Conservation (phyloP, 2,888 invertebrate genomes). For the Drosophila paranaensis region DNA sequence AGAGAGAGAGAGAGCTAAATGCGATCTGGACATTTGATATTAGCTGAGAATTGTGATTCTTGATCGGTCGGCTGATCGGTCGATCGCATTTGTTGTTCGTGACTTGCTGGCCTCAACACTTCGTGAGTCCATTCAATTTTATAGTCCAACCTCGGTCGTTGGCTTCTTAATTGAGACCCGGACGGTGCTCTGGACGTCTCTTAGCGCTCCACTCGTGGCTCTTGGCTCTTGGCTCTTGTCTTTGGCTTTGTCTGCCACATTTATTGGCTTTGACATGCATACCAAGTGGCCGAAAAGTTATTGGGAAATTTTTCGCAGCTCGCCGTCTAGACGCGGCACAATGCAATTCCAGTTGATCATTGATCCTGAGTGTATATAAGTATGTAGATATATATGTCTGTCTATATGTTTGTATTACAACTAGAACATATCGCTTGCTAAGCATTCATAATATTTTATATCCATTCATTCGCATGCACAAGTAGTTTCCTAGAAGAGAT, state of each 20-base stretch:
- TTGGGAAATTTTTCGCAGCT: constrained; percentile 47
- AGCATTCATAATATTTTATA: background rate
- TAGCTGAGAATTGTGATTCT: constrained; percentile 41
- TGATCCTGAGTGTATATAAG: constrained; percentile 8
- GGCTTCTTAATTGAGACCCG: constrained; percentile 49
- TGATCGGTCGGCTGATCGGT: constrained; percentile 23
- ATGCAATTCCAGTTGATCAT: constrained; percentile 31
- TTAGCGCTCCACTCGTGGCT: background rate
- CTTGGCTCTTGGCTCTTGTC: background rate
- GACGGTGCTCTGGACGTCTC: constrained; percentile 11
- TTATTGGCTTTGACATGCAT: constrained; percentile 41
- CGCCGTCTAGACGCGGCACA: constrained; percentile 33
- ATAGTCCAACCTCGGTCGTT: constrained; percentile 55
- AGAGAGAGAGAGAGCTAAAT: background rate
- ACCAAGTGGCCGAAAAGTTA: constrained; percentile 47
- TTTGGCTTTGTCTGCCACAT: constrained; percentile 2
- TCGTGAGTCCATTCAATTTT: constrained; percentile 56
- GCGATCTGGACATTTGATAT: constrained; percentile 35
- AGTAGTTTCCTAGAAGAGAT: constrained; percentile 5
- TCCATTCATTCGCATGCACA: constrained; percentile 3
- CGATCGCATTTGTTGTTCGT: constrained; percentile 36
- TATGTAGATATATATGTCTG: background rate
- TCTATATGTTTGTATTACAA: constrained; percentile 1
- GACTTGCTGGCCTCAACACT: constrained; percentile 38
- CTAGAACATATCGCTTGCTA: constrained; percentile 6